A percentile compares a stretch with the other conserved stretches of the same genome.
Evolutionary conservation across 1,140 invertebrate genomes (phyloP).

Genomic region (Dolichoris vasculosae): DNA sequence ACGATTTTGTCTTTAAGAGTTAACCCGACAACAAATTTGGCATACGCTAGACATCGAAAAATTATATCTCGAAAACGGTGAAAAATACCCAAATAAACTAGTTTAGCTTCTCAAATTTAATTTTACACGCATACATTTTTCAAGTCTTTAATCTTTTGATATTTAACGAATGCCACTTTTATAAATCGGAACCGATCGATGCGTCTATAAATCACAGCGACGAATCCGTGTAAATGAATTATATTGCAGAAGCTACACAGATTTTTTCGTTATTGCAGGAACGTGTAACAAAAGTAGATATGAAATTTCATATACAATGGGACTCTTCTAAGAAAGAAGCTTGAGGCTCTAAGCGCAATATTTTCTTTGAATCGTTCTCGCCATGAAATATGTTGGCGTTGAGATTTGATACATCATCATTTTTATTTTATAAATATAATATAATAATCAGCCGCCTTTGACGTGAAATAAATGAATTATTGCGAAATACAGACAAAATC

Average conservation of each 20-base stretch:
- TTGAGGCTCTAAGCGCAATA: not conserved
- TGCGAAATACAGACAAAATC: not conserved
- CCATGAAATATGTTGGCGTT: not conserved
- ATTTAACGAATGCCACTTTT: not conserved
- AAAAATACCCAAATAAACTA: not conserved
- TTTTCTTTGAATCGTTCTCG: conserved; percentile 4
- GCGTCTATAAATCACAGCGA: not conserved
- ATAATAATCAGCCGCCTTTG: not conserved
- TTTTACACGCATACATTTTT: not conserved
- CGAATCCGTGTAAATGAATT: no score
- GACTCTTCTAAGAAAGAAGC: not conserved
- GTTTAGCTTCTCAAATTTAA: not conserved
- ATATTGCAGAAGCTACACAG: not conserved
- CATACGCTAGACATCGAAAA: not conserved
- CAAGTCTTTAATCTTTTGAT: not conserved
- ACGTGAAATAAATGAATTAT: not conserved
- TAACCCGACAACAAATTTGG: not conserved
- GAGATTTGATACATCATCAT: conserved; percentile 13
- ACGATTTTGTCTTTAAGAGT: not conserved
- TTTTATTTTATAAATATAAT: not conserved
- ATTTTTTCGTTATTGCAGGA: conserved; percentile 14
- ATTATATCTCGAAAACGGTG: not conserved
- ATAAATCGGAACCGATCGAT: not conserved
- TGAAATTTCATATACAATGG: conserved; percentile 18
- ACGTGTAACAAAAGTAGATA: conserved; percentile 11